Conservation (phyloP, 1,140 invertebrate species). For the Sminthurides bifidus region DNA sequence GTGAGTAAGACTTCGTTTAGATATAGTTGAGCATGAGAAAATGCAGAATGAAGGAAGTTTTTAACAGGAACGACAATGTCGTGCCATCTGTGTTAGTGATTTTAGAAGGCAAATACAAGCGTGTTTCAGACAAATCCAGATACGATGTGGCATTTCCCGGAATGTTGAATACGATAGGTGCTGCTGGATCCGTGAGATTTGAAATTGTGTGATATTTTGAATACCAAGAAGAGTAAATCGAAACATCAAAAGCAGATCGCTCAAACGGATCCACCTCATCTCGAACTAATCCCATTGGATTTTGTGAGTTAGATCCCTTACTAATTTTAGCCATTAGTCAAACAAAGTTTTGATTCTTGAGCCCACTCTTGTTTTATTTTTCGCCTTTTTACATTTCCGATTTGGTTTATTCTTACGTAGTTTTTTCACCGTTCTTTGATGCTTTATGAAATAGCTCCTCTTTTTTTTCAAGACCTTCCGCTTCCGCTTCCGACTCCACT, state of each 20-base stretch:
- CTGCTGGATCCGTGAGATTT: conserved; percentile 9
- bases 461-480: no score
- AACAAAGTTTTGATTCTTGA: background rate
- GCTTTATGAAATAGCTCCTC: no score
- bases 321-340: no score
- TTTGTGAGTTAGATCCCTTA: no score
- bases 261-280: conserved; percentile 40
- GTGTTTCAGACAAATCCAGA: background rate
- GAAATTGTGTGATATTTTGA: conserved; percentile 38
- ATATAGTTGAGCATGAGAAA: background rate
- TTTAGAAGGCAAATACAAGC: background rate
- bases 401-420: no score
- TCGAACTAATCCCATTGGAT: conserved; percentile 27
- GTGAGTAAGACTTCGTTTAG: background rate
- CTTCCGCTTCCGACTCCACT: no score
- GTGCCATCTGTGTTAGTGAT: background rate
- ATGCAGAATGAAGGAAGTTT: background rate
- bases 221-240: conserved; percentile 34
- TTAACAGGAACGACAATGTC: background rate
- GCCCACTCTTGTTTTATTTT: background rate
- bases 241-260: conserved; percentile 37
- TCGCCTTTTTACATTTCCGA: no score
- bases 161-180: background rate
- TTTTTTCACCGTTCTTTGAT: no score
- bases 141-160: background rate